These are phyloP conservation scores for Casuarius casuarius DNA, from an alignment of 2,113 vertebrate species.

Conservation along the genomic window DNA sequence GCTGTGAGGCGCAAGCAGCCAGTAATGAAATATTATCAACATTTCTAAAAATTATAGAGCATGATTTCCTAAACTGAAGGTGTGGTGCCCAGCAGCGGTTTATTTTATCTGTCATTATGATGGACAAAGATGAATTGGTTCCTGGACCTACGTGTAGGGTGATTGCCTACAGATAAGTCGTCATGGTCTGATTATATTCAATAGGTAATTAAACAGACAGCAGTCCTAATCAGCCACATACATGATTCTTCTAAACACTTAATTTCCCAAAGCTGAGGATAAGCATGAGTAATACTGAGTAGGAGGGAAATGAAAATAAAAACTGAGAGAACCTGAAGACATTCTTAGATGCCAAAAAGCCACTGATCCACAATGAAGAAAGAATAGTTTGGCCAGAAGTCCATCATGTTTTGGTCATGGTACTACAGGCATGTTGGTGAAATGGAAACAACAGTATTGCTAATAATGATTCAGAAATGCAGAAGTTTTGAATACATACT, in stretches of 20 bases:
- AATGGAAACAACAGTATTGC: neutral
- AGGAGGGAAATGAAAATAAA: conserved; percentile 8
- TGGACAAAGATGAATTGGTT: neutral
- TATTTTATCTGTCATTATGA: neutral
- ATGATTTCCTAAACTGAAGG: neutral
- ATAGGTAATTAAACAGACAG: neutral
- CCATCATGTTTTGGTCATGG: neutral
- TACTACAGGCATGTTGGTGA: neutral
- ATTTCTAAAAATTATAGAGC: neutral
- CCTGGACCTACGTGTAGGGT: neutral
- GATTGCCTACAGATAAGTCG: neutral
- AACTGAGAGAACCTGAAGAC: neutral
- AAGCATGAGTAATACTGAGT: neutral
- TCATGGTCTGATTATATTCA: neutral
- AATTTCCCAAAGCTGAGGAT: neutral
- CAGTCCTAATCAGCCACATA: neutral
- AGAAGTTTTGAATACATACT: neutral
- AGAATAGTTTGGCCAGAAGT: neutral
- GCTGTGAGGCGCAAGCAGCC: neutral
- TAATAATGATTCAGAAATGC: neutral
- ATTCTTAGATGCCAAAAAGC: neutral
- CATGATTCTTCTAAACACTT: neutral
- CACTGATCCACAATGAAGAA: neutral
- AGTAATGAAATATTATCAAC: no score
- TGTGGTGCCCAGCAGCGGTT: neutral